phyloP scores from a whole-genome alignment of 2,113 vertebrate species.

The Oostethus manadensis region DNA sequence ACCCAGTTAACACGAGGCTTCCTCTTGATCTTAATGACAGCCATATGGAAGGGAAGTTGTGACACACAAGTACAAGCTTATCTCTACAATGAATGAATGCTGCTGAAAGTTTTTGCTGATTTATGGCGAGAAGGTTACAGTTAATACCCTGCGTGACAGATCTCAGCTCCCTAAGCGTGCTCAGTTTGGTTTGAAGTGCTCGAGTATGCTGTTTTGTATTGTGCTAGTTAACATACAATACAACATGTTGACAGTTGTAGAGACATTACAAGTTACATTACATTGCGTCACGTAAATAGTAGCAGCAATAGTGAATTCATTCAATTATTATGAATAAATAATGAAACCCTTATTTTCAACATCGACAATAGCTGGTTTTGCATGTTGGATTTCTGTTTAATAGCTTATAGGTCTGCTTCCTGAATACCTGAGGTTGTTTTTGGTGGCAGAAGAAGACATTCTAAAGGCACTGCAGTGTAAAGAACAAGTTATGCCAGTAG shows the following conservation, averaged over 20 bases:
- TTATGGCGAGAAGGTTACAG: constrained; percentile 31
- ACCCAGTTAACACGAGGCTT: neutral
- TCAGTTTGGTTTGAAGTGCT: too few species aligned
- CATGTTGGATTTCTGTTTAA: neutral
- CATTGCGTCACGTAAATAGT: too few species aligned
- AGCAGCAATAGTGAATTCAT: too few species aligned
- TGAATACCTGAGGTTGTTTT: constrained; percentile 1
- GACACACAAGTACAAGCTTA: constrained; percentile 23
- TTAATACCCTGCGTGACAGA: constrained; percentile 43
- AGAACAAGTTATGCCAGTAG: constrained; percentile 40
- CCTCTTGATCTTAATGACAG: constrained; percentile 29
- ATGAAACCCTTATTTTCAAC: neutral
- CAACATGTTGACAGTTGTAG: too few species aligned
- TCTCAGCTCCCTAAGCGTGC: constrained; percentile 14
- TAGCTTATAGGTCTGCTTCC: neutral
- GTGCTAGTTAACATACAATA: too few species aligned
- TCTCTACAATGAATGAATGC: constrained; percentile 27
- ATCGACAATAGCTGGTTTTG: neutral
- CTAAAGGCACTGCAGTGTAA: constrained; percentile 17
- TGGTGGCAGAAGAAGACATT: constrained; percentile 18
- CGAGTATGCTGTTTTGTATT: too few species aligned
- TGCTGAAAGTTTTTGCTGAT: constrained; percentile 36
- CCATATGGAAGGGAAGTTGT: constrained; percentile 44
- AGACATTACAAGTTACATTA: too few species aligned
- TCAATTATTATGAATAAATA: too few species aligned